These are phyloP conservation scores for Gnatocerus cornutus DNA, from an alignment of 2,888 invertebrate genomes.

Conservation along the genomic window DNA sequence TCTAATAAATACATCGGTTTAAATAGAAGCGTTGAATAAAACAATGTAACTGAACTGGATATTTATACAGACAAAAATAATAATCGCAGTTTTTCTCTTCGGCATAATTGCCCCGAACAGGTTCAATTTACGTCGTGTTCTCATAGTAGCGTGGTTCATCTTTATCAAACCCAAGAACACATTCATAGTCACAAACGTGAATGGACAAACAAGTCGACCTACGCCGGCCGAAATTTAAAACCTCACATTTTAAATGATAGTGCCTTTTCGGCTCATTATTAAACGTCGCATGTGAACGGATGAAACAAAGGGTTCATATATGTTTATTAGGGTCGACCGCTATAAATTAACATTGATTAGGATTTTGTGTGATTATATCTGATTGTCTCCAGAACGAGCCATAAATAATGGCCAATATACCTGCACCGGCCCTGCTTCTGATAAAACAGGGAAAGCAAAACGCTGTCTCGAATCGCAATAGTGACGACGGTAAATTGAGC, in stretches of 20 bases:
- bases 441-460: constrained; percentile 57
- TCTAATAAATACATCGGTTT: constrained; percentile 4
- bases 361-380: constrained; percentile 71
- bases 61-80: constrained; percentile 18
- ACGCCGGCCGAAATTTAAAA: constrained; percentile 53
- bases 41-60: constrained; percentile 10
- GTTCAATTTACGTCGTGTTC: neutral
- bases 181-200: constrained; percentile 41
- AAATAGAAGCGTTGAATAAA: constrained; percentile 24
- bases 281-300: constrained; percentile 62
- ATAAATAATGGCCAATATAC: constrained; percentile 70
- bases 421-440: constrained; percentile 59
- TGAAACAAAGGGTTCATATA: constrained; percentile 71
- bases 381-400: constrained; percentile 69
- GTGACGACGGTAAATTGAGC: constrained; percentile 59
- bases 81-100: constrained; percentile 2
- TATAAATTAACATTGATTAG: constrained; percentile 72
- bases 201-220: constrained; percentile 43
- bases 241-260: constrained; percentile 51
- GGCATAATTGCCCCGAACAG: neutral
- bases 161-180: constrained; percentile 8
- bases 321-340: constrained; percentile 70
- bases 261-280: constrained; percentile 66
- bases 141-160: constrained; percentile 1
- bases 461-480: constrained; percentile 58